Conservation (phyloP, 2,113 vertebrate genomes). For the Prionailurus bengalensis region DNA sequence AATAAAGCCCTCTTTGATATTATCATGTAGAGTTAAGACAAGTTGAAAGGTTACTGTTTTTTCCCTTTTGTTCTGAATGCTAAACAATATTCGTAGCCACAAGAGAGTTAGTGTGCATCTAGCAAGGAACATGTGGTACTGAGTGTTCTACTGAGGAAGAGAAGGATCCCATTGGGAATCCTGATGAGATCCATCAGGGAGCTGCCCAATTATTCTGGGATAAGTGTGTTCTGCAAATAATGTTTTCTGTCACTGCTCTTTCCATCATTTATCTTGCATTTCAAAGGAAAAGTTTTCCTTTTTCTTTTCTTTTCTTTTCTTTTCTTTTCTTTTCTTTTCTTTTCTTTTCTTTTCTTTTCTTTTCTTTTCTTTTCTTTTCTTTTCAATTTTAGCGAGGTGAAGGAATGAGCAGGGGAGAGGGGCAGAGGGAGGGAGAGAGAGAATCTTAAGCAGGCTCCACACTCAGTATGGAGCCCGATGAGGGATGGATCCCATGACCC, state of each 20-base stretch:
- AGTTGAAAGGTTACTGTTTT: not conserved
- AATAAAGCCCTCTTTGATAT: not conserved
- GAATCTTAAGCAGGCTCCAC: too few species aligned
- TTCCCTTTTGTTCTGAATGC: not conserved
- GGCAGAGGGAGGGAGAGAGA: too few species aligned
- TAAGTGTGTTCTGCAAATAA: not conserved
- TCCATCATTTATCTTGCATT: not conserved
- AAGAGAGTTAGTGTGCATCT: not conserved
- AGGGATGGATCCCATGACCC: too few species aligned
- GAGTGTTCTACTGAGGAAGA: not conserved
- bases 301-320: fast-evolving
- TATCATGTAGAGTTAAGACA: not conserved
- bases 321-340: too few species aligned
- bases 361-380: too few species aligned
- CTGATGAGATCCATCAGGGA: not conserved
- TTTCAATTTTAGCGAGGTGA: too few species aligned
- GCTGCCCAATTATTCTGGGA: not conserved
- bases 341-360: too few species aligned
- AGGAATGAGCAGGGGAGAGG: too few species aligned
- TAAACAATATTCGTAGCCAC: not conserved
- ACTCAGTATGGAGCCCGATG: too few species aligned
- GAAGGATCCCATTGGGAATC: not conserved
- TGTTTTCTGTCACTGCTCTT: not conserved
- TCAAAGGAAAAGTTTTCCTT: not conserved
- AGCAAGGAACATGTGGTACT: not conserved